Conservation (phyloP, 2,113 vertebrate species). For the Solea solea region DNA sequence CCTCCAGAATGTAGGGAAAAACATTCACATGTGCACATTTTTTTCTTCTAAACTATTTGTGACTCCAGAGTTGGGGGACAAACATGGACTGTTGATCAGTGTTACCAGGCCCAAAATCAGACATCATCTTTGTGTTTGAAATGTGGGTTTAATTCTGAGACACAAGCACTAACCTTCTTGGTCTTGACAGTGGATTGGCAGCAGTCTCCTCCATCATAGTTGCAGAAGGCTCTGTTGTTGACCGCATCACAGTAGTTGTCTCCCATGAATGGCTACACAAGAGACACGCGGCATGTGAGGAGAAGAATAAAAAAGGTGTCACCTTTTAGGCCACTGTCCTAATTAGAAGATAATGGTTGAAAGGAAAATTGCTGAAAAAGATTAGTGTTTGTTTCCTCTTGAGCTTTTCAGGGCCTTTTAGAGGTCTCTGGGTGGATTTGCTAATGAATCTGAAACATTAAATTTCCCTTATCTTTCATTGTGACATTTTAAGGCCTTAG, state of each 20-base stretch:
- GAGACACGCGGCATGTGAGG: neutral
- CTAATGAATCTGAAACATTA: conserved; percentile 55
- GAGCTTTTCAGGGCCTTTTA: conserved; percentile 28
- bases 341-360: conserved; percentile 3
- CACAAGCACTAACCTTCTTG: conserved; percentile 88
- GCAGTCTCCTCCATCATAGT: conserved; percentile 97
- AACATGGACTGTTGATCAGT: conserved; percentile 29
- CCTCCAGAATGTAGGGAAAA: neutral
- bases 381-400: conserved; percentile 12
- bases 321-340: neutral
- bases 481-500: conserved; percentile 56
- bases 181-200: conserved; percentile 97
- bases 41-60: conserved; percentile 20
- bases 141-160: neutral
- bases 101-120: conserved; percentile 10
- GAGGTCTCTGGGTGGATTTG: conserved; percentile 43
- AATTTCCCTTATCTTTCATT: conserved; percentile 66
- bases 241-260: conserved; percentile 97
- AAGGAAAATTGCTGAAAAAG: neutral
- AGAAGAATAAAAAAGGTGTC: neutral
- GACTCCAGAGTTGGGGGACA: conserved; percentile 14
- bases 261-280: conserved; percentile 90
- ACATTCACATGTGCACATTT: conserved; percentile 2
- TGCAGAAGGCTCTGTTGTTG: conserved; percentile 98
- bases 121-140: neutral